Percentiles rank a stretch among this genome's conserved stretches.
phyloP scores from a whole-genome alignment of 2,113 vertebrate genomes.

The Cardinalis cardinalis region DNA sequence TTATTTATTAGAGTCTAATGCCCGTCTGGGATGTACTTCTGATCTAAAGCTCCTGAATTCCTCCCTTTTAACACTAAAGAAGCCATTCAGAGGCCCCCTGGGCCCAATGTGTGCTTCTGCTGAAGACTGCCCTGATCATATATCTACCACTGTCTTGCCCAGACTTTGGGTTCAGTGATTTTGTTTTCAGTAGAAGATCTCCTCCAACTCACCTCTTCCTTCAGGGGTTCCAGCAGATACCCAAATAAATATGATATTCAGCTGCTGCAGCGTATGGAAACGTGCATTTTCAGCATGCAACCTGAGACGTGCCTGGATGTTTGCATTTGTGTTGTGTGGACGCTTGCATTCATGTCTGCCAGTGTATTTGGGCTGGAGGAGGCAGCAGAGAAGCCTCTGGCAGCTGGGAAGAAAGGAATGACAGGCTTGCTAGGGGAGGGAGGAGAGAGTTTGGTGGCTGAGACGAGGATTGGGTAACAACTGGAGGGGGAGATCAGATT shows the following conservation, averaged over 20 bases:
- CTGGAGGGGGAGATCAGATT: constrained; percentile 41
- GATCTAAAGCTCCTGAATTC: constrained; percentile 13
- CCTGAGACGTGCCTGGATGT: background rate
- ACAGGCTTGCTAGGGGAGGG: constrained; percentile 21
- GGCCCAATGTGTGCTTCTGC: background rate
- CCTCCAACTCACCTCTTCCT: background rate
- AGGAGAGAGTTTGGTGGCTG: background rate
- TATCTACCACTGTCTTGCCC: background rate
- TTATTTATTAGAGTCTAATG: constrained; percentile 27
- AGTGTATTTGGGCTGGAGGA: background rate
- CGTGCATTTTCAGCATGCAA: background rate
- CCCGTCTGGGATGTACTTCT: background rate
- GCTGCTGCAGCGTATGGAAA: background rate
- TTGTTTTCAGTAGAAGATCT: background rate
- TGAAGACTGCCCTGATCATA: background rate
- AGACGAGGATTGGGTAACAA: constrained; percentile 30
- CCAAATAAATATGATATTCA: background rate
- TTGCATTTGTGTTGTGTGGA: background rate
- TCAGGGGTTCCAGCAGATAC: background rate
- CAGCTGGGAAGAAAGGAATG: constrained; percentile 52
- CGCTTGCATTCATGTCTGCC: background rate
- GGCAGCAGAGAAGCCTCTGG: background rate
- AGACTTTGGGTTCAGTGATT: background rate
- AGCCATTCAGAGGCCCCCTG: constrained; percentile 24
- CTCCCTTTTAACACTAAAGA: background rate